Base-by-base conservation (phyloP, 2,797 vertebrate species). In the Buceros bicornis region DNA sequence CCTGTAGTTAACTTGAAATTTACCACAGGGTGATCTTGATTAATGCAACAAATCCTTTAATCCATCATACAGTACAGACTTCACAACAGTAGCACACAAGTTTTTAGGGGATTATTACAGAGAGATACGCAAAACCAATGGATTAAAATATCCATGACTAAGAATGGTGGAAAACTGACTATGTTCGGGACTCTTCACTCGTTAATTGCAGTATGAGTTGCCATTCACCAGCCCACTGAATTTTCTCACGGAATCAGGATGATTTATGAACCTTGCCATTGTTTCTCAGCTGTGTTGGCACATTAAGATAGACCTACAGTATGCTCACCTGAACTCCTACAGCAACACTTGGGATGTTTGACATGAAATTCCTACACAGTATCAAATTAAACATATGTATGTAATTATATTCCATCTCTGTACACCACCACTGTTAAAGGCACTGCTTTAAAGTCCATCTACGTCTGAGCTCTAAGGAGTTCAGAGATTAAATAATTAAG, bases 21-120 rank as follows among this genome's bases (percentile, higher is more conserved):
- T 85, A 89, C 58, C 25, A 50, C 47, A 76, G 29, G 20, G 21
- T 26, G 79, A 79, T 56, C 58, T 56, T 53, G 17, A 87, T 87
- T 90, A 96, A 78, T 40, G 64, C 79, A 97, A 90, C 58, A 90
- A 93, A 95, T 86, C 61, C 62, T 78, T 93, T 93, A 66, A 89
- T 25, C 82, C 19, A 37, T 58, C 70, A 56, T 2, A 40, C 2
- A 88, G 35, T n/a, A 53, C 10, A 45, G n/a, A 57, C 64, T 80
- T 72, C 17, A 47, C 10, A 85, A 53, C 8, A 89, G 40, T 8
- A 87, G 21, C 31, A 51, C 3, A 3, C 11, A 53, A 70, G 13
- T 25, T 90, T 29, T 62, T n/a, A 21, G 11, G 11, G 47, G 57
- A 79, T 10, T 1, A 60, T 88, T 71, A 79, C 3, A 60, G 2